Evolutionary conservation across 2,113 vertebrate genomes (phyloP), one percentile per base, ranked within the genome.

Genomic region (Brevimyrus niger): DNA sequence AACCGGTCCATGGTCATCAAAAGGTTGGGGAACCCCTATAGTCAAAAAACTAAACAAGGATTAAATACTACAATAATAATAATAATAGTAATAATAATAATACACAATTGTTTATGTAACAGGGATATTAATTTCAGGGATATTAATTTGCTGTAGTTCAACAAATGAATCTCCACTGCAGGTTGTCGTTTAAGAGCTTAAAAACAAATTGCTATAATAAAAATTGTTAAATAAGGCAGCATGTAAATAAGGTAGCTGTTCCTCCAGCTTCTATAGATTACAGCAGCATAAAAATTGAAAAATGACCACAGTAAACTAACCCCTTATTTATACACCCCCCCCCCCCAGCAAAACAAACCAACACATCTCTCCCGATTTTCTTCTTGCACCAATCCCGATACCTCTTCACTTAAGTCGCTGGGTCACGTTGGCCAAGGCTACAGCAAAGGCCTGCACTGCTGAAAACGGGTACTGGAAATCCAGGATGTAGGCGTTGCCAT

Each of bases 381-480:
- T 38, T 53, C n/a, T 51, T 61, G 27, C 84, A 51, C 65, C 46
- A 90, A 42, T 86, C 55, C 88, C 46, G 90, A 27, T 55, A 47
- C 90, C 90, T 90, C 90, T 92, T 98, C 96, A 99, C 92, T 99
- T 99, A 90, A 99, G 97, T 93, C 98, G 97, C 91, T 99, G 98
- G 93, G 98, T 99, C 93, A 99, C 98, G 76, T 99, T 99, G 93
- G 98, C 98, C 96, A 99, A 95, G 95, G 98, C 98, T 7, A 99
- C 98, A 50, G 98, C 98, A 91, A 99, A 99, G 90, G 98, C 98
- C 94, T 99, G 98, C 93, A 99, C 98, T 23, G 98, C 98, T 83
- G 98, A 99, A 95, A 99, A 99, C 83, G 98, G 98, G 96, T 98
- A 99, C 89, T 99, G 98, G 96, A 99, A 99, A 96, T 99, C 98